Evolutionary conservation across 2,888 invertebrate species (phyloP).

Genomic region (Electrophaes corylata): DNA sequence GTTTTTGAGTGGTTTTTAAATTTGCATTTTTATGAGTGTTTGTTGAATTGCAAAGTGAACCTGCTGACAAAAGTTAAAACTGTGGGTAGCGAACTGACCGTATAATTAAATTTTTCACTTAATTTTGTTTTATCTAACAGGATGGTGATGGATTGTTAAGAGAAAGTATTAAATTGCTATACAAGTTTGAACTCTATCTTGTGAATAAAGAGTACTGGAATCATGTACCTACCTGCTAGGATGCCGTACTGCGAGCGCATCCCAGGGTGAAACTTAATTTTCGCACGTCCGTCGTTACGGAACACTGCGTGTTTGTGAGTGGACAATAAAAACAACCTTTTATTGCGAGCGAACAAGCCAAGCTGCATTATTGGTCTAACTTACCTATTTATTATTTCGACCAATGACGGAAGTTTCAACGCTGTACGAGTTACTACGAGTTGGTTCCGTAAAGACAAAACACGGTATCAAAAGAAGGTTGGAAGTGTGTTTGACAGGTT

Average conservation of each 20-base stretch:
- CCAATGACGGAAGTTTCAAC: constrained; percentile 1
- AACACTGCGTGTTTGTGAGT: constrained; percentile 59
- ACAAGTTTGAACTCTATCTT: constrained; percentile 32
- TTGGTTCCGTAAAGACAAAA: background rate
- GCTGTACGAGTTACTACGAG: background rate
- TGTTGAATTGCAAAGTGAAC: constrained; percentile 27
- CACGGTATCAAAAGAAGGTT: background rate
- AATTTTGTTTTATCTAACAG: constrained; percentile 50
- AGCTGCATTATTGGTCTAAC: constrained; percentile 45
- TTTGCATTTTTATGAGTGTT: constrained; percentile 28
- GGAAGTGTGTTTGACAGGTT: background rate
- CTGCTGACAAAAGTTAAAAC: constrained; percentile 29
- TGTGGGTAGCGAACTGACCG: constrained; percentile 37
- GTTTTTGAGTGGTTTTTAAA: constrained; percentile 23
- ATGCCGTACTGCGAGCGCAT: constrained; percentile 35
- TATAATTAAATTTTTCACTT: constrained; percentile 54
- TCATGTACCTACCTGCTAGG: constrained; percentile 10
- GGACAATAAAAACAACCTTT: constrained; percentile 56
- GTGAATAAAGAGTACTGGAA: constrained; percentile 32
- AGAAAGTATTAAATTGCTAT: constrained; percentile 13
- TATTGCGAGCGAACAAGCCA: constrained; percentile 48
- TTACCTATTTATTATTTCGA: constrained; percentile 38
- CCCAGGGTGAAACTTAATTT: constrained; percentile 57
- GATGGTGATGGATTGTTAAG: constrained; percentile 36
- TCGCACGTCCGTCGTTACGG: constrained; percentile 50